Conservation (phyloP, 2,797 vertebrate genomes). For the Crax fasciolata region DNA sequence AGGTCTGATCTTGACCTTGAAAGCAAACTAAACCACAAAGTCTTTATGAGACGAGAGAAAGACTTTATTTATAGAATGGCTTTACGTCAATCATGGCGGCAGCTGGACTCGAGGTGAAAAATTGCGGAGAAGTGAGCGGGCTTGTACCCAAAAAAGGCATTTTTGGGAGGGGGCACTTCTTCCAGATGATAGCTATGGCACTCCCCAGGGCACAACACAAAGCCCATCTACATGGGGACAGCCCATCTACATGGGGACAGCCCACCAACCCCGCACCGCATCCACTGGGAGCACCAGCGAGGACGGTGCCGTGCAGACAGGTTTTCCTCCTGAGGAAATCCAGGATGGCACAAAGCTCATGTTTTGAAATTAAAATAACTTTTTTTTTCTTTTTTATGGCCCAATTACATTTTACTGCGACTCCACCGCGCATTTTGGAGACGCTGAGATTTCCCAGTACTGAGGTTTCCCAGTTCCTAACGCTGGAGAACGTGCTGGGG, state of each 20-base stretch:
- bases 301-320: too few species aligned
- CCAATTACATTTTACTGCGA: neutral
- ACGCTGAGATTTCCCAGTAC: neutral
- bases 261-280: neutral
- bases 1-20: conserved; percentile 93
- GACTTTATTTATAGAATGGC: conserved; percentile 95
- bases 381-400: neutral
- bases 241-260: neutral
- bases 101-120: conserved; percentile 76
- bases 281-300: neutral
- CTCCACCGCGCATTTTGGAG: neutral
- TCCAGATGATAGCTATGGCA: accelerated
- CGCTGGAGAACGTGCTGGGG: accelerated
- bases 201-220: neutral
- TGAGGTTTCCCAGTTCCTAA: neutral
- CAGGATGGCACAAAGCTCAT: accelerated
- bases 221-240: neutral
- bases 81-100: conserved; percentile 89
- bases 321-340: neutral
- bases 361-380: neutral
- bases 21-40: conserved; percentile 87
- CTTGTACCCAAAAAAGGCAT: neutral
- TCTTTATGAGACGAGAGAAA: conserved; percentile 88
- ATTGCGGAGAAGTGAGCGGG: neutral
- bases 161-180: neutral